These are phyloP conservation scores for Abscondita cerata DNA, from an alignment of 2,888 invertebrate genomes.

Conservation along the genomic window DNA sequence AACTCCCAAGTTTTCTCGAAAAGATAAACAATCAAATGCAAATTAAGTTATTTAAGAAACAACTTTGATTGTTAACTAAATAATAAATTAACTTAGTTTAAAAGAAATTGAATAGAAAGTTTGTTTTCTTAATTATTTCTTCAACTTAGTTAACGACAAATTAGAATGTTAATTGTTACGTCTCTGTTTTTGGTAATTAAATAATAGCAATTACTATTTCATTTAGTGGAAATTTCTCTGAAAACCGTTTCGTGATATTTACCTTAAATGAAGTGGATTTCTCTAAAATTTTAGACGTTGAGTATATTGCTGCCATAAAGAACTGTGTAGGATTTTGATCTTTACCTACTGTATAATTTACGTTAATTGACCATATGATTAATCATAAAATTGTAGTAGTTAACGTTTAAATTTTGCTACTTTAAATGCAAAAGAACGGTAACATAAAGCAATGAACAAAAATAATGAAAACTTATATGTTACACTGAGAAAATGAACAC, in stretches of 20 bases:
- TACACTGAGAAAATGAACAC: too few species aligned
- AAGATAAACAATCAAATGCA: background rate
- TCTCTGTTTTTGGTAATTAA: background rate
- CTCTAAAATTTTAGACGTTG: too few species aligned
- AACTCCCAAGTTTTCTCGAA: background rate
- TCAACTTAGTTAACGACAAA: conserved; percentile 5
- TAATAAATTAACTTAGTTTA: conserved; percentile 19
- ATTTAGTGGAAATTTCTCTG: conserved; percentile 1
- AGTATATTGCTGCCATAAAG: too few species aligned
- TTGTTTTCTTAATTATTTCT: conserved; percentile 23
- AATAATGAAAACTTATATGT: too few species aligned
- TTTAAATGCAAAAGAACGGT: too few species aligned
- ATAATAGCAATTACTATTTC: conserved; percentile 7
- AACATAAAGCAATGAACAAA: too few species aligned
- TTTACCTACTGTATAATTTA: too few species aligned
- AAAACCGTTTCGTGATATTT: conserved; percentile 6
- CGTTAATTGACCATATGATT: too few species aligned
- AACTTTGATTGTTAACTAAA: conserved; percentile 10
- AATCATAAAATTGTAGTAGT: too few species aligned
- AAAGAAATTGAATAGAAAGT: conserved; percentile 16
- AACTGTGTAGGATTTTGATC: too few species aligned
- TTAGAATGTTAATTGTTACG: conserved; percentile 1
- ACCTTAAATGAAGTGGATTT: background rate
- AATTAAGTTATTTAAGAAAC: background rate
- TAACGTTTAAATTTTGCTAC: too few species aligned